These are phyloP conservation scores for Cyprichromis sp. DNA, from an alignment of 2,113 vertebrate genomes.

Conservation along the genomic window DNA sequence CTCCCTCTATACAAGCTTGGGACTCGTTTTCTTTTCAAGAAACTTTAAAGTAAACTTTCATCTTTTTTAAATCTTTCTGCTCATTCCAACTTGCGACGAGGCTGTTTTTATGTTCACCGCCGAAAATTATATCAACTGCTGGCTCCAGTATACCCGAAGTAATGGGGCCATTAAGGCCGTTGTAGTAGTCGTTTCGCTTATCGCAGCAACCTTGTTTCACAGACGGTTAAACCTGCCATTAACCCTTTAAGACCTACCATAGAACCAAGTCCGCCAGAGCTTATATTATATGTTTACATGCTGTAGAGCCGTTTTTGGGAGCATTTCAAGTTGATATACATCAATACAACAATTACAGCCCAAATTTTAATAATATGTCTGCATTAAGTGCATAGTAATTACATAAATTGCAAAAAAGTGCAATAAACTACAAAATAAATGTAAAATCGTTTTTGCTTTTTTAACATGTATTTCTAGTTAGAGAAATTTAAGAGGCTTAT, in stretches of 20 bases:
- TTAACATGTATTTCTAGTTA: too few relatives aligned
- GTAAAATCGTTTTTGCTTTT: too few relatives aligned
- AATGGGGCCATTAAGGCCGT: neutral
- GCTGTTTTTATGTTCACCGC: neutral
- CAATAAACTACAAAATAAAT: too few relatives aligned
- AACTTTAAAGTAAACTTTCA: neutral
- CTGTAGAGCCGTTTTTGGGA: accelerated
- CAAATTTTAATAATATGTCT: accelerated
- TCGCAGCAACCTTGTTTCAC: neutral
- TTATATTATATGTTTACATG: accelerated
- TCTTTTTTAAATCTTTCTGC: neutral
- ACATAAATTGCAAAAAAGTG: too few relatives aligned
- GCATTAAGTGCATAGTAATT: too few relatives aligned
- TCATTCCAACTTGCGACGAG: neutral
- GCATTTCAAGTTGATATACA: too few relatives aligned
- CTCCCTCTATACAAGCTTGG: neutral
- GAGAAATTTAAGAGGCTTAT: too few relatives aligned
- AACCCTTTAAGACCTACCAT: too few relatives aligned
- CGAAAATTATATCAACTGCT: neutral
- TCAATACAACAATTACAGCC: too few relatives aligned
- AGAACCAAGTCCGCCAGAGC: too few relatives aligned
- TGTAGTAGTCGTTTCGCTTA: neutral
- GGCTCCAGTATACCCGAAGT: neutral
- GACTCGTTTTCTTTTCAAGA: neutral
- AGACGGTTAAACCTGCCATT: neutral